Evolutionary conservation across 2,113 vertebrate species (phyloP).

Genomic region (Elgaria multicarinata): DNA sequence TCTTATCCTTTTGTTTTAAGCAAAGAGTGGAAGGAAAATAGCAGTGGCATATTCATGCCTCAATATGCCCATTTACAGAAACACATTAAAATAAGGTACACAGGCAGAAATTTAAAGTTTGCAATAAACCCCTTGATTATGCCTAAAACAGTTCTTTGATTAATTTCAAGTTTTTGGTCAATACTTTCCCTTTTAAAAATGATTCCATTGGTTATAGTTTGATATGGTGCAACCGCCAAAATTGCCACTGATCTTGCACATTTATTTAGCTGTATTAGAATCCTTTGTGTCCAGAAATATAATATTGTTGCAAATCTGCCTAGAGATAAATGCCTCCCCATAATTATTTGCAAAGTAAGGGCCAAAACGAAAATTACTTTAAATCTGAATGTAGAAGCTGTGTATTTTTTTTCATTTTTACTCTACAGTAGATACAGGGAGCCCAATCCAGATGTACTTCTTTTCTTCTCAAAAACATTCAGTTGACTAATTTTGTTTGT

Average conservation of each 20-base stretch:
- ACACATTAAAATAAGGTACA: not conserved
- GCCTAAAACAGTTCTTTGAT: not conserved
- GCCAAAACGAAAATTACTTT: too few species aligned
- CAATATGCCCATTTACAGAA: not conserved
- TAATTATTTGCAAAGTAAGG: not conserved
- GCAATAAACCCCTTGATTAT: not conserved
- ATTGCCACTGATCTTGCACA: not conserved
- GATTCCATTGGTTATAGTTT: not conserved
- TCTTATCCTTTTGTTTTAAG: slow-evolving; percentile 35
- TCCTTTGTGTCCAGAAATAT: not conserved
- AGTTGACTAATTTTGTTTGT: accelerated
- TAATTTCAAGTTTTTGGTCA: not conserved
- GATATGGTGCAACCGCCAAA: not conserved
- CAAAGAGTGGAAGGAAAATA: slow-evolving; percentile 28
- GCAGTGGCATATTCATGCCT: not conserved
- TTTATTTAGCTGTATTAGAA: not conserved
- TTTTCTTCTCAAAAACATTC: not conserved
- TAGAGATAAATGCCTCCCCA: not conserved
- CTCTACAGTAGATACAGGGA: too few species aligned
- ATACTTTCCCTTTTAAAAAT: not conserved
- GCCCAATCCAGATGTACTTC: too few species aligned
- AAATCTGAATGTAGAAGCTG: too few species aligned
- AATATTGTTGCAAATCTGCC: not conserved
- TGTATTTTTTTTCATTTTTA: too few species aligned
- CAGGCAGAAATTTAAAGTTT: not conserved